A percentile compares a stretch with the other conserved stretches of the same genome.
Evolutionary conservation across 2,888 invertebrate species (phyloP).

Genomic region (Rapana venosa): DNA sequence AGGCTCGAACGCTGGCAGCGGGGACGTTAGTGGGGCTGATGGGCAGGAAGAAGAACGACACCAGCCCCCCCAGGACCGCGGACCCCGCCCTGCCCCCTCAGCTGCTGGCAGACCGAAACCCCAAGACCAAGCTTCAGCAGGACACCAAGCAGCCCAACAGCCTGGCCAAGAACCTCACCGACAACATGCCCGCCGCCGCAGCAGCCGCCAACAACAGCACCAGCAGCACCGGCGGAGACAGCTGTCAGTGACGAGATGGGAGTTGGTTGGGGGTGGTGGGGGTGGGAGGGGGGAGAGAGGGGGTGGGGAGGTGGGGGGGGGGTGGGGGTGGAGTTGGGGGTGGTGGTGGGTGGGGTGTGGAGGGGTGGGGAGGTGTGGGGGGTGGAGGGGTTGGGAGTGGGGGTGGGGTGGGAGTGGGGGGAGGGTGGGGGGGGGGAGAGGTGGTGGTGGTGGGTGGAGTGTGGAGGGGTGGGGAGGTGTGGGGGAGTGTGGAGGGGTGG

Average conservation of each 20-base stretch:
- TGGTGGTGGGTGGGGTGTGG: not conserved
- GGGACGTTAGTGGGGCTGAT: conserved; percentile 58
- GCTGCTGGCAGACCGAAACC: conserved; percentile 42
- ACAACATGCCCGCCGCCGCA: conserved; percentile 1
- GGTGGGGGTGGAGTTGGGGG: not conserved
- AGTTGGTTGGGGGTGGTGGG: not conserved
- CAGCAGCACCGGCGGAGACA: conserved; percentile 31
- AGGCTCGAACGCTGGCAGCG: conserved; percentile 49
- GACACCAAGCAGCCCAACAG: conserved; percentile 47
- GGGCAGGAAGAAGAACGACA: conserved; percentile 57
- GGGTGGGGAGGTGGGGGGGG: not conserved
- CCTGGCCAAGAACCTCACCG: not conserved
- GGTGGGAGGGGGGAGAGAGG: not conserved
- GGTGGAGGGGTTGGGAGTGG: not conserved
- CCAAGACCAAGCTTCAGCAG: conserved; percentile 40
- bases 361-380: not conserved
- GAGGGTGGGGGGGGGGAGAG: too few species aligned
- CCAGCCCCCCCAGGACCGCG: conserved; percentile 44
- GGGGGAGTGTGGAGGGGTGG: not conserved
- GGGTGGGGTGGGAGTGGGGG: not conserved
- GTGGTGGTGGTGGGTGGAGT: too few species aligned
- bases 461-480: not conserved
- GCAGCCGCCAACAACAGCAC: not conserved
- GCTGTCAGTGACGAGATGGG: conserved; percentile 8
- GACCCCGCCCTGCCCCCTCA: conserved; percentile 29